Base-by-base conservation (phyloP, 2,888 invertebrate genomes). In the Phengaris arion region DNA sequence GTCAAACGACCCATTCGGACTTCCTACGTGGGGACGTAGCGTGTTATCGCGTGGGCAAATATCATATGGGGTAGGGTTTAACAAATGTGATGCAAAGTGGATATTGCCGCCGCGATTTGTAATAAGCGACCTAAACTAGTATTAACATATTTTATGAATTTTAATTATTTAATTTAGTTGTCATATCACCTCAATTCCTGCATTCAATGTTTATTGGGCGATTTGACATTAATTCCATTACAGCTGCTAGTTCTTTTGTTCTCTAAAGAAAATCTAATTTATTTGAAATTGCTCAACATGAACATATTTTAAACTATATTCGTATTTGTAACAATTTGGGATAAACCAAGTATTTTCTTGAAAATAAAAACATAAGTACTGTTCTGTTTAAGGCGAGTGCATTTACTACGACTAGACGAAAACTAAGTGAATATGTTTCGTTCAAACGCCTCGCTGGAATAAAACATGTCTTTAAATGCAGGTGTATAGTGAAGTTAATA, bases 401-500 rank as follows among this genome's bases (percentile, higher is more conserved):
- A 55, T 22, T 45, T 13, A 15, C 22, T 52, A 46, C 64, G 6
- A 12, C 13, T 52, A 78, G 75, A 79, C 76, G 75, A 75, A 77
- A 78, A 79, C 64, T 77, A 77, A 73, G 72, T 35, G 75, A 51
- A 74, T 77, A 75, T 74, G 77, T 75, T 77, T 68, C 76, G 79
- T 77, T 79, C 77, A 78, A 78, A 79, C 79, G 76, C 77, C 51
- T 78, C 35, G 76, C 78, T 78, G 81, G 81, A 81, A 81, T 80
- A 81, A 81, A 81, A 84, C 84, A 83, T 59, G 59, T 74, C 87
- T 90, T 89, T 88, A 89, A 89, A 88, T 88, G 87, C 88, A 90
- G 86, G 88, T 88, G 87, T 85, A 89, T 87, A 88, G 87, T 87
- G 86, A 89, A 90, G 89, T 90, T 90, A 91, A 81, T 81, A 82